Evolutionary conservation across 2,113 vertebrate genomes (phyloP).

Genomic region (Egretta garzetta): DNA sequence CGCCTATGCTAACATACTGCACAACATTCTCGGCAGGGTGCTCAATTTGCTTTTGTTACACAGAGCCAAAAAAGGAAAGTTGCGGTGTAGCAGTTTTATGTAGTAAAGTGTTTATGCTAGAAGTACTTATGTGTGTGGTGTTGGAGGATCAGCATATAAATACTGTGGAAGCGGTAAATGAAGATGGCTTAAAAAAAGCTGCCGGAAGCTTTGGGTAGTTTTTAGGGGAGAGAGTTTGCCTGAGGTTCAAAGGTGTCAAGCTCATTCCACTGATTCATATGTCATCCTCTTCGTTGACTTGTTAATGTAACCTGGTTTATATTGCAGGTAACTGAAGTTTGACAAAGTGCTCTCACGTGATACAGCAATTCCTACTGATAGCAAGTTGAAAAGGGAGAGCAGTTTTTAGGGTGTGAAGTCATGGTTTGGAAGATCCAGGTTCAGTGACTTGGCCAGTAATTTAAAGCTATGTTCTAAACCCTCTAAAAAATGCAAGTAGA

Average conservation of each 20-base stretch:
- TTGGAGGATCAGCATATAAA: background rate
- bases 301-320: background rate
- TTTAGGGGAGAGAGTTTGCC: background rate
- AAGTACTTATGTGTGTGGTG: background rate
- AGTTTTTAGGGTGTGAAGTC: background rate
- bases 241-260: background rate
- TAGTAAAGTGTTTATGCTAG: background rate
- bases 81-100: background rate
- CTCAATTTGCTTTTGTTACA: background rate
- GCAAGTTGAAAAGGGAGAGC: background rate
- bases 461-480: background rate
- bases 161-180: background rate
- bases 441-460: background rate
- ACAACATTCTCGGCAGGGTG: background rate
- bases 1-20: background rate
- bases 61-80: background rate
- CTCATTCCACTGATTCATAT: background rate
- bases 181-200: background rate
- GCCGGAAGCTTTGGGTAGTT: background rate
- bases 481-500: background rate
- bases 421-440: background rate
- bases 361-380: background rate
- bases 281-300: background rate
- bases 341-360: background rate
- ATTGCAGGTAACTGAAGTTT: background rate